A percentile compares a stretch with the other conserved stretches of the same genome.
These are phyloP conservation scores for Siphlonurus alternatus DNA, from an alignment of 2,888 invertebrate species.

Conservation along the genomic window DNA sequence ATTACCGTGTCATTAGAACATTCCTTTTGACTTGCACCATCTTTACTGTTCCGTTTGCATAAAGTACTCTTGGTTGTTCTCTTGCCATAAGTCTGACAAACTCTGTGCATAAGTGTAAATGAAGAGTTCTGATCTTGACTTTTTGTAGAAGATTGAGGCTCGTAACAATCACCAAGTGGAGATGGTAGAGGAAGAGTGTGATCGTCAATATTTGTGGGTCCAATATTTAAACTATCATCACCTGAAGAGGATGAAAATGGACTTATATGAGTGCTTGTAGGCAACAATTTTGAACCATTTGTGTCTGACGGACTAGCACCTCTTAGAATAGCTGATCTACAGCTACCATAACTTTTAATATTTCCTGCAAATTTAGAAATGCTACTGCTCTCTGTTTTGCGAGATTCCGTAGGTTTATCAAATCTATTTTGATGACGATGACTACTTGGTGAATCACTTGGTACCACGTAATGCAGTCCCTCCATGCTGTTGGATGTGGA, in stretches of 20 bases:
- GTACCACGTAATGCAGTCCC: constrained; percentile 15
- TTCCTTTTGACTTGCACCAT: not conserved
- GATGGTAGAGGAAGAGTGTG: not conserved
- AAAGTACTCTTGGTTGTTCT: not conserved
- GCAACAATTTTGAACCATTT: not conserved
- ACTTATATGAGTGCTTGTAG: not conserved
- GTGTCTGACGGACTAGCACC: not conserved
- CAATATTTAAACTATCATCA: not conserved
- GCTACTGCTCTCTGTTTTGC: constrained; percentile 16
- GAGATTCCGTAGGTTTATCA: not conserved
- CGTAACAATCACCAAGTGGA: not conserved
- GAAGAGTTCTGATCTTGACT: not conserved
- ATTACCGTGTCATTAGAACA: not conserved
- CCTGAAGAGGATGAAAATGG: not conserved
- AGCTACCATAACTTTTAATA: constrained; percentile 20
- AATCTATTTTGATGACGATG: not conserved
- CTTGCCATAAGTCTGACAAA: not conserved
- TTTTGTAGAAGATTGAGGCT: not conserved
- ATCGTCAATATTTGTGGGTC: not conserved
- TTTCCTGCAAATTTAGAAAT: constrained; percentile 21
- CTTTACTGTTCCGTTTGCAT: not conserved
- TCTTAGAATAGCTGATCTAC: not conserved
- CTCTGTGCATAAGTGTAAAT: not conserved
- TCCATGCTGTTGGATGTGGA: constrained; percentile 26
- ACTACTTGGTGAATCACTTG: not conserved